Base-by-base conservation (phyloP, 2,888 invertebrate genomes). In the Choristoneura rosaceana region DNA sequence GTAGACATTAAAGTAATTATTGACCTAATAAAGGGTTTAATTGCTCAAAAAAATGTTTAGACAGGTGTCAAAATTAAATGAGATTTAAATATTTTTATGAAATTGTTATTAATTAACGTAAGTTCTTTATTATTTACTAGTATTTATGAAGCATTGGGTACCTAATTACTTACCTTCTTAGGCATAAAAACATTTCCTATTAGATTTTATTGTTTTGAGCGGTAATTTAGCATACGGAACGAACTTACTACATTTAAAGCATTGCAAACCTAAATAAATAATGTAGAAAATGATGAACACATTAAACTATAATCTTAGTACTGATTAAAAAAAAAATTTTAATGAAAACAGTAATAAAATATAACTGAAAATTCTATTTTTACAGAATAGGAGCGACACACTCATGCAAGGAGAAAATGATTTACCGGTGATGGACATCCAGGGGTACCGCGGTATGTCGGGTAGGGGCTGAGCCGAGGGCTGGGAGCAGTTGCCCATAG, bases 361-460 rank as follows among this genome's bases (percentile, higher is more conserved):
- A 38, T 1, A 52, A 45, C 8, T 14, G n/a, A 17, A 60, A 59
- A 9, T 25, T 34, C 1, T 52, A 33, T 74, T 77, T 75, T 83
- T 82, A 77, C 75, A 78, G 76, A 74, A 63, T 76, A 76, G 76
- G 75, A 82, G 79, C 77, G 80, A 76, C 79, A 69, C 75, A 81
- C 76, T 90, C 92, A 90, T 78, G 81, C 83, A 87, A 84, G 83
- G 86, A 87, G 84, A 84, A 80, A 87, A 91, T 86, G 79, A 95
- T 95, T 96, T 95, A 98, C 98, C 98, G 95, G 98, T 98, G 93
- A 98, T 98, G 87, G 98, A 97, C 98, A 98, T 98, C 98, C 98
- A 98, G 64, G 98, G 98, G 91, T 98, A 98, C 87, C 98, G 96
- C 71, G 98, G 98, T 89, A 98, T 97, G 94, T 98, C 98, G 65